phyloP scores from a whole-genome alignment of 92 coral and sea anemone genomes.

The Blastomussa wellsi region DNA sequence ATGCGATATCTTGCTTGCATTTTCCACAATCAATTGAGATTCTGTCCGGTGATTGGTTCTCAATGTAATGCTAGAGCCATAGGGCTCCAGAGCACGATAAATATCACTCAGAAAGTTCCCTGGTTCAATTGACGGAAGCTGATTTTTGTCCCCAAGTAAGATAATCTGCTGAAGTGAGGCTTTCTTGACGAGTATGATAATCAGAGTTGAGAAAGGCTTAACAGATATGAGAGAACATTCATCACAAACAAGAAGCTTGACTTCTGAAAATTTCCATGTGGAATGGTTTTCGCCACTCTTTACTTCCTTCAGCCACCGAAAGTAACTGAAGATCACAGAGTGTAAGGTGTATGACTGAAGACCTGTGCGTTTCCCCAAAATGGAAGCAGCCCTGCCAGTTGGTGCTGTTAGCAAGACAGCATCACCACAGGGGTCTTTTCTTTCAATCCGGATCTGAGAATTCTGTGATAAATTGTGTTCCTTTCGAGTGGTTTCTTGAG shows the following conservation, averaged over 20 bases:
- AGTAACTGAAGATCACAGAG: slow-evolving; percentile 47
- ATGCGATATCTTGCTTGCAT: slow-evolving; percentile 37
- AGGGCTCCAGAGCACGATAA: slow-evolving; percentile 8
- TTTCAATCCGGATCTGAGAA: not conserved
- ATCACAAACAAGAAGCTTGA: slow-evolving; percentile 57
- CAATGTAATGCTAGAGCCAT: slow-evolving; percentile 36
- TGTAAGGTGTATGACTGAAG: slow-evolving; percentile 46
- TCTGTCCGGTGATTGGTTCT: slow-evolving; percentile 50
- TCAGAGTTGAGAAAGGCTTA: slow-evolving; percentile 36
- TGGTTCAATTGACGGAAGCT: slow-evolving; percentile 58
- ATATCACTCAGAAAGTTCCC: slow-evolving; percentile 56
- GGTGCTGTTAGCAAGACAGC: slow-evolving; percentile 50
- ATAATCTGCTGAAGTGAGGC: slow-evolving; percentile 52
- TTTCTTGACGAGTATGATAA: slow-evolving; percentile 27
- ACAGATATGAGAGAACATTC: slow-evolving; percentile 53
- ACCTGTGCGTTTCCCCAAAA: slow-evolving; percentile 51
- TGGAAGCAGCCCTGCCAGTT: slow-evolving; percentile 57
- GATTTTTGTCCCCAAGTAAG: slow-evolving; percentile 52
- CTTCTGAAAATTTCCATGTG: slow-evolving; percentile 47
- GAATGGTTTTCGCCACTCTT: slow-evolving; percentile 10
- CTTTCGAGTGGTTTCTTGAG: not conserved
- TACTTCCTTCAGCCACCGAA: slow-evolving; percentile 9
- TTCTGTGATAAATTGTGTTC: not conserved
- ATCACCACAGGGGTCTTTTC: slow-evolving; percentile 30
- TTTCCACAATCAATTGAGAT: slow-evolving; percentile 39